phyloP scores from a whole-genome alignment of 2,113 vertebrate species.

The Heteronetta atricapilla region DNA sequence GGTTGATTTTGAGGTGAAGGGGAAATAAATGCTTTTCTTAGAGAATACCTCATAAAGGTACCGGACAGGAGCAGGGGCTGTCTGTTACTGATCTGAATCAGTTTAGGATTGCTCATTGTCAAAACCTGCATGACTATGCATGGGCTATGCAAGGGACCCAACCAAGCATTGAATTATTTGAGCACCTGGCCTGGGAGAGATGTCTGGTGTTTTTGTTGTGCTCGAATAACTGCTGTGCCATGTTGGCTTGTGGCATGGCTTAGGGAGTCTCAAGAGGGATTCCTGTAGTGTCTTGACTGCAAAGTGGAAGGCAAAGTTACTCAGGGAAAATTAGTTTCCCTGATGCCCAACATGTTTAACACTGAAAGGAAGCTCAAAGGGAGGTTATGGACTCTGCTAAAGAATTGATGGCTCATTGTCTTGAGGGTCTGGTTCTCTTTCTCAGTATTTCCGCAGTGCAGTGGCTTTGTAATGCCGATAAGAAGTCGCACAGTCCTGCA shows the following conservation, averaged over 20 bases:
- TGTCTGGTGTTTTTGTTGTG: neutral
- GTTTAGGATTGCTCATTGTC: neutral
- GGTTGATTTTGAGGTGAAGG: neutral
- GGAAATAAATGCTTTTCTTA: neutral
- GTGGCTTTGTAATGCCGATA: slow-evolving; percentile 97
- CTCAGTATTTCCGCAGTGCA: slow-evolving; percentile 94
- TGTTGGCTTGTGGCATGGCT: neutral
- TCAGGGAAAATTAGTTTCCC: neutral
- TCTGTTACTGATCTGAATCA: neutral
- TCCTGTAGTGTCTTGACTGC: neutral
- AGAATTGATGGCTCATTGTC: neutral
- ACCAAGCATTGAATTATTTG: neutral
- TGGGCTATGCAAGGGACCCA: neutral
- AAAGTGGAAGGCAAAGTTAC: neutral
- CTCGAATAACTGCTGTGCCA: neutral
- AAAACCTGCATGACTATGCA: neutral
- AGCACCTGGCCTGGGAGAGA: neutral
- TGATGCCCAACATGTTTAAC: neutral
- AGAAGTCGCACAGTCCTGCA: slow-evolving; percentile 88
- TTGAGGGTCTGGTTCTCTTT: neutral
- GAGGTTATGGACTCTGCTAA: neutral
- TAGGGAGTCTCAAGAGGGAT: neutral
- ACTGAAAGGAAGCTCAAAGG: neutral
- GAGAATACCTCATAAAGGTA: neutral
- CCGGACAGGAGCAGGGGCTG: neutral